These are phyloP conservation scores for Noctua janthina DNA, from an alignment of 2,888 invertebrate genomes.

Conservation along the genomic window DNA sequence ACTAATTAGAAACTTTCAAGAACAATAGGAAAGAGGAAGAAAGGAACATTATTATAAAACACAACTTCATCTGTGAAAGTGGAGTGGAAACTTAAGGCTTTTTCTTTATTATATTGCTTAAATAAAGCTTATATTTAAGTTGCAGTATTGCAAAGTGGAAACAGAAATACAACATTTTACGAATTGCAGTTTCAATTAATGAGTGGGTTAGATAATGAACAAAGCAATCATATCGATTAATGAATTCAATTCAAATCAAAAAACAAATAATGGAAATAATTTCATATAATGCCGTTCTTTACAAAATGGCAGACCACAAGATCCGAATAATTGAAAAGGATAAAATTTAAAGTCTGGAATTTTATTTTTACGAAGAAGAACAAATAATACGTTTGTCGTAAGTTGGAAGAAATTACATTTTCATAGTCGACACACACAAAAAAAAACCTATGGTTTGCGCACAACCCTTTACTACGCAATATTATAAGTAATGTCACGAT, in stretches of 20 bases:
- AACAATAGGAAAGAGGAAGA: slow-evolving; percentile 41
- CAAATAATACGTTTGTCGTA: background rate
- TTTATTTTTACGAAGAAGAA: background rate
- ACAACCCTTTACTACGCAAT: slow-evolving; percentile 30
- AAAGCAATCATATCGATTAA: slow-evolving; percentile 8
- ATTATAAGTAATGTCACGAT: slow-evolving; percentile 36
- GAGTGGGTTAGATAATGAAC: background rate
- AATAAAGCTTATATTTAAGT: background rate
- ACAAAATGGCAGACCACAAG: background rate
- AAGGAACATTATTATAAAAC: slow-evolving; percentile 26
- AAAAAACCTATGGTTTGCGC: background rate
- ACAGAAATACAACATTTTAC: background rate
- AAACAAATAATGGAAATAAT: background rate
- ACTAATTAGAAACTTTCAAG: slow-evolving; percentile 77
- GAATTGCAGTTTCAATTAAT: background rate
- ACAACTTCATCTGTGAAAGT: slow-evolving; percentile 10
- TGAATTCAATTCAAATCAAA: background rate
- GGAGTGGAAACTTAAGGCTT: background rate
- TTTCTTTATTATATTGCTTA: background rate
- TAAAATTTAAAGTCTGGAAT: background rate
- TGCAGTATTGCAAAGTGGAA: background rate
- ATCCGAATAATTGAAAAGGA: background rate
- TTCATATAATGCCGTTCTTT: background rate
- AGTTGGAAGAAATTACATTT: background rate
- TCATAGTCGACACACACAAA: background rate